These are phyloP conservation scores for Chloebia gouldiae DNA, from an alignment of 2,113 vertebrate genomes.

Conservation along the genomic window DNA sequence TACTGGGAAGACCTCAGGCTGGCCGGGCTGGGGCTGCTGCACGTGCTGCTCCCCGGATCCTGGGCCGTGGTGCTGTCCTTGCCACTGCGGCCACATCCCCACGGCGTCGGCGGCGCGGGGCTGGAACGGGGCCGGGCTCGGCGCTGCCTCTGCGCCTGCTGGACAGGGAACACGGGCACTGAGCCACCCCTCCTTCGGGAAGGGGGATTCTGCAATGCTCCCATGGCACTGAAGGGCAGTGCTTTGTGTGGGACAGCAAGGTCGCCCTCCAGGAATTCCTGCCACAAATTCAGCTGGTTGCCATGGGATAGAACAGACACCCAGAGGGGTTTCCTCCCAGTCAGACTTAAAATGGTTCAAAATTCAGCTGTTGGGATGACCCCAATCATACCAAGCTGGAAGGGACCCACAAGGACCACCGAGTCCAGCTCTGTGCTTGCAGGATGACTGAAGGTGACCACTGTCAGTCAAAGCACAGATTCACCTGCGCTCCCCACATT, in stretches of 20 bases:
- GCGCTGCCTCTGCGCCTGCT: constrained; percentile 66
- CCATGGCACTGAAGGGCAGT: accelerated
- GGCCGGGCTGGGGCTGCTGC: constrained; percentile 80
- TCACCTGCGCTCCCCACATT: accelerated
- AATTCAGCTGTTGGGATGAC: not conserved
- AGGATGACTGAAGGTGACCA: accelerated
- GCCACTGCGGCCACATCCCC: constrained; percentile 92
- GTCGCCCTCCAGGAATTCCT: not conserved
- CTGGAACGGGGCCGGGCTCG: constrained; percentile 79
- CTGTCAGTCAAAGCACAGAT: accelerated
- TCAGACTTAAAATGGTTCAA: not conserved
- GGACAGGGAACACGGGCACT: not conserved
- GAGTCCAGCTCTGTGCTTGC: accelerated
- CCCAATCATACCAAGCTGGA: not conserved
- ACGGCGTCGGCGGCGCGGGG: constrained; percentile 80
- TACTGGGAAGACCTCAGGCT: constrained; percentile 90
- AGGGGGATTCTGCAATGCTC: accelerated
- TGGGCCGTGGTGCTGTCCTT: constrained; percentile 82
- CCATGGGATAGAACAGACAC: accelerated
- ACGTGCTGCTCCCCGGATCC: constrained; percentile 77
- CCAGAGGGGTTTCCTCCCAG: not conserved
- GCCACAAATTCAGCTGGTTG: not conserved
- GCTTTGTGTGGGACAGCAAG: accelerated
- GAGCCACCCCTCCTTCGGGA: accelerated
- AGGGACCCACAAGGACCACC: not conserved